Base-by-base conservation (phyloP, 2,797 vertebrate species). In the Ataeniobius toweri region DNA sequence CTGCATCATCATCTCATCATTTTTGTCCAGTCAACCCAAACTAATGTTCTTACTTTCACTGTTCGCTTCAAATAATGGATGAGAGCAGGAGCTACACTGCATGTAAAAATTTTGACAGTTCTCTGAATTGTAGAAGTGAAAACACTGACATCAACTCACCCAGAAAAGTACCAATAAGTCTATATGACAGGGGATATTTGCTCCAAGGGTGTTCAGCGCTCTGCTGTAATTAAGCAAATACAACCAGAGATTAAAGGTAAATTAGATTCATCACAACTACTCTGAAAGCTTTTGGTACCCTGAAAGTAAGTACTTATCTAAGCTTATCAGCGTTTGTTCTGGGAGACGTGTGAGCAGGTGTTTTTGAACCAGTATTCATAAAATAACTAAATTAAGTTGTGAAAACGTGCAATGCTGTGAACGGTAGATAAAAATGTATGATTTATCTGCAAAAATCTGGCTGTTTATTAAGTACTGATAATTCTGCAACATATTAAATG, bases 1-100 rank as follows among this genome's bases (percentile, higher is more conserved):
- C 77, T 77, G 73, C 80, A 80, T 85, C 81, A 85, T 86, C 82
- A 84, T 84, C 80, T 88, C 88, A 86, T 80, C 76, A 69, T 79
- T 76, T 85, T 84, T 86, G 71, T 71, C 78, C 76, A 83, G 36
- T 87, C 80, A 91, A 85, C 85, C 77, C 68, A 83, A 77, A 88
- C 75, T 89, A 80, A 90, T 63, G 78, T 41, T 80, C 85, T 88
- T 84, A 83, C 78, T 83, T 48, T 73, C 28, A 68, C 48, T 79
- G 63, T 22, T 84, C 63, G 82, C 78, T 85, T 73, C 71, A 78
- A 85, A 80, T 83, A 81, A 82, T 79, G 71, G 72, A 84, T 80
- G 36, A n/a, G 24, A 80, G 58, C 73, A 73, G 50, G 50, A 63
- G 50, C 71, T 53, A 69, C 3, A 12, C 48, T 8, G 51, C 50